Base-by-base conservation (phyloP, 1,140 invertebrate genomes). In the Euura lappo region DNA sequence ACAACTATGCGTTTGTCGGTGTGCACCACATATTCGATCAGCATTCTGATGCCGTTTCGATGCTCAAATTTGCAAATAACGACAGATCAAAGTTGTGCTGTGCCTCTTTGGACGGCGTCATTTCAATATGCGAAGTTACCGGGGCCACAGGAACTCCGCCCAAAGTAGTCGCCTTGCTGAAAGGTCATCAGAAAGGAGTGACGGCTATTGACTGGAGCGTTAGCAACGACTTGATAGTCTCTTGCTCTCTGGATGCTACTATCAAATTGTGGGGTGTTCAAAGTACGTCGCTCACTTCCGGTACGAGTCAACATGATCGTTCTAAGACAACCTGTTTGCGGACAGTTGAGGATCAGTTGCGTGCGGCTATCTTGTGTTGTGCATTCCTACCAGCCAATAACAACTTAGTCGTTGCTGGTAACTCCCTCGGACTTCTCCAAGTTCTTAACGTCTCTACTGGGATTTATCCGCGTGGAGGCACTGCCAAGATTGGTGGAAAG, bases 1-100 rank as follows among this genome's bases (percentile, higher is more conserved):
- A 95, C 80, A 95, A 94, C 81, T 96, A 96, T 90, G 93, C 94
- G 2, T 96, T 95, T 85, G 91, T 93, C 75, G 95, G 94, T 60
- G 94, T 97, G 71, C 94, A 96, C 85, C 94, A 96, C 83, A 94
- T 96, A 74, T 96, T 96, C 89, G 95, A 97, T 88, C 86, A 94
- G 89, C 95, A 97, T 82, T 91, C 89, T 71, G 90, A 91, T 64
- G 90, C 94, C 81, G 93, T 96, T 11, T 93, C 92, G n/a, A 92
- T 94, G 85, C 89, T 97, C 3, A 95, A 94, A 85, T 97, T 97
- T 90, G 95, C 95, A 0, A 94, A 97, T 85, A 95, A 97, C 87
- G 95, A 97, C 81, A 91, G 91, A 71, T 93, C 93, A 4, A 90
- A 92, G 76, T 87, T 97, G 46, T 95, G 94, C 69, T 95, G 94